These are phyloP conservation scores for Drosophila serrata DNA, from an alignment of 1,140 invertebrate genomes.

Conservation along the genomic window DNA sequence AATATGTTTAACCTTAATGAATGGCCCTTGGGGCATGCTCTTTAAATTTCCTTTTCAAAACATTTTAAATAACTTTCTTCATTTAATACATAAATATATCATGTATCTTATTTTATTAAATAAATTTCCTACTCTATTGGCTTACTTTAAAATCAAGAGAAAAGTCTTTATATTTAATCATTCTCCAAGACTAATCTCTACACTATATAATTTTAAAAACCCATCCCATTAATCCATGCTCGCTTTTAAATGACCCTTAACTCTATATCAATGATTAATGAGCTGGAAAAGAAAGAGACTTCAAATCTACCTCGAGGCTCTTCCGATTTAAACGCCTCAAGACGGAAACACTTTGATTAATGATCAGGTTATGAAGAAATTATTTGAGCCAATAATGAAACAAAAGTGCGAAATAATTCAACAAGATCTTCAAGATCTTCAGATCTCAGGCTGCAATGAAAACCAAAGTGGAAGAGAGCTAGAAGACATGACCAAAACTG, in stretches of 20 bases:
- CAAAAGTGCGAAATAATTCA: slow-evolving; percentile 21
- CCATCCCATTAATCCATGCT: background rate
- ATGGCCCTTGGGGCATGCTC: too few relatives aligned
- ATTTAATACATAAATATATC: too few relatives aligned
- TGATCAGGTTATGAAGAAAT: slow-evolving; percentile 17
- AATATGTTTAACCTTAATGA: background rate
- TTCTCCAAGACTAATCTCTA: background rate
- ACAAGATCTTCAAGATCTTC: slow-evolving; percentile 32
- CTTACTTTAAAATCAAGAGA: background rate
- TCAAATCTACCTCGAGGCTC: slow-evolving; percentile 3
- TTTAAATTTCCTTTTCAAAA: too few relatives aligned
- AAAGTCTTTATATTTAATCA: background rate
- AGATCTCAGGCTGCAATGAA: too few relatives aligned
- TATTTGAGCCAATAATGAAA: slow-evolving; percentile 21
- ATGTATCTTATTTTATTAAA: background rate
- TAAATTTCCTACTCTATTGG: background rate
- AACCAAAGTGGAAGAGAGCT: slow-evolving; percentile 39
- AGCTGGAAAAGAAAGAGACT: slow-evolving; percentile 9
- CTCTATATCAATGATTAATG: slow-evolving; percentile 23
- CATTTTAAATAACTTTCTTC: too few relatives aligned
- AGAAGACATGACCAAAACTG: slow-evolving; percentile 15
- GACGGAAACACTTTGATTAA: slow-evolving; percentile 39
- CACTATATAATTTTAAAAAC: background rate
- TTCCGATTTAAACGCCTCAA: slow-evolving; percentile 34
- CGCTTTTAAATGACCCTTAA: slow-evolving; percentile 1